Evolutionary conservation across 2,888 invertebrate species (phyloP), one percentile per base, ranked within the genome.

Genomic region (Eupithecia dodoneata): DNA sequence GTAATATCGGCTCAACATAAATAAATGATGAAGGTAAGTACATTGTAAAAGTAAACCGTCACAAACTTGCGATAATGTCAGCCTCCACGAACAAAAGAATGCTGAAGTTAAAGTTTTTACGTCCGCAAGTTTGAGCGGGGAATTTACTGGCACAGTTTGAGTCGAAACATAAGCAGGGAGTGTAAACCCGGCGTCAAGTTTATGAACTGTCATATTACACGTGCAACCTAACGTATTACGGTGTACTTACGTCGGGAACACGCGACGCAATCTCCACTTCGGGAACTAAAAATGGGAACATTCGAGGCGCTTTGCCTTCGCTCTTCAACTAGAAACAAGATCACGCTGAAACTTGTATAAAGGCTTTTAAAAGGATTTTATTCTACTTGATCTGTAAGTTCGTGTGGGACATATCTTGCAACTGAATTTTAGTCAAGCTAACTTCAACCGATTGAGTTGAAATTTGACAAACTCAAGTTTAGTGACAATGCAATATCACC

Each of bases 151-250:
- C 55, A 15, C 72, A 44, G 41, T 65, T 77, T 72, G 74, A 72
- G 72, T 67, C 65, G 65, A 59, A 74, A 75, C 74, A 74, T 44
- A 76, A 79, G 74, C 70, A 76, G 44, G 71, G 66, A 74, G 71
- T 72, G 70, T 76, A 71, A 79, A 76, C 72, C 75, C 69, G 74
- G 71, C 74, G 74, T 79, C 71, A 82, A 82, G 44, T 82, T 81
- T 82, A 82, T 76, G 81, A 80, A 80, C 79, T 80, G 79, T 76
- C 82, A 76, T 76, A 78, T 76, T 80, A 81, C 75, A 79, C 77
- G 78, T 80, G 76, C 79, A 77, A 42, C 75, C 72, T 78, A 76
- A 80, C 77, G 79, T 82, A 76, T 77, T 80, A 77, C 79, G 80
- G 77, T 77, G 75, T 76, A 63, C 63, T 79, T 72, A 77, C 75